Base-by-base conservation (phyloP, 2,797 vertebrate genomes). In the Alca torda region DNA sequence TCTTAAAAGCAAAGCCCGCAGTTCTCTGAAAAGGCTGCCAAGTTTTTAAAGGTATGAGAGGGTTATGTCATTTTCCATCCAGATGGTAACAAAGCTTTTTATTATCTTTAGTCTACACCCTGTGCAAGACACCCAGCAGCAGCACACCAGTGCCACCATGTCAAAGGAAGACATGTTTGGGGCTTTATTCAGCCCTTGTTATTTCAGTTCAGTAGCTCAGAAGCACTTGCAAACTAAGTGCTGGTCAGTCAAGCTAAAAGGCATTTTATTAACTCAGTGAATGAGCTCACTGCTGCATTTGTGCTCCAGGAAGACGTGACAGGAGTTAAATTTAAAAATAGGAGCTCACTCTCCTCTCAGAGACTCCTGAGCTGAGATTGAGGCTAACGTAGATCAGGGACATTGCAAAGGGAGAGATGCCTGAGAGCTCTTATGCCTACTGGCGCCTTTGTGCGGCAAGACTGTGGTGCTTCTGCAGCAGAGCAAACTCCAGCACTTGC, bases 1-100 rank as follows among this genome's bases (percentile, higher is more conserved):
- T 92, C 85, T 68, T 89, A 84, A 45, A 87, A 95, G 64, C 53
- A 87, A 93, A 96, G 48, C 54, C 70, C 26, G 84, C 50, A 39
- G 33, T 45, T 79, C 69, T 81, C 82, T 89, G 70, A 84, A 82
- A 74, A 95, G 2, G 5, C 51, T 96, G 89, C 51, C 82, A 84
- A 18, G 30, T n/a, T 87, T 88, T 81, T 92, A 77, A 90, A 80
- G 45, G 39, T 51, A 21, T 75, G 75, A 89, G 35, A 63, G 37
- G 6, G 30, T 4, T 60, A 43, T 63, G 67, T 53, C 8, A 1
- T 72, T 95, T 93, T 92, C 76, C 46, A 89, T 87, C 76, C 51
- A 92, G 43, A 73, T 88, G 19, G 28, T 51, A 87, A 92, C 57
- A 84, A 87, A 60, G 45, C 37, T 59, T 91, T 94, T 84, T 37